Evolutionary conservation across 2,888 invertebrate genomes (phyloP), one percentile per base, ranked within the genome.

Genomic region (Pseudeuparius sepicola): DNA sequence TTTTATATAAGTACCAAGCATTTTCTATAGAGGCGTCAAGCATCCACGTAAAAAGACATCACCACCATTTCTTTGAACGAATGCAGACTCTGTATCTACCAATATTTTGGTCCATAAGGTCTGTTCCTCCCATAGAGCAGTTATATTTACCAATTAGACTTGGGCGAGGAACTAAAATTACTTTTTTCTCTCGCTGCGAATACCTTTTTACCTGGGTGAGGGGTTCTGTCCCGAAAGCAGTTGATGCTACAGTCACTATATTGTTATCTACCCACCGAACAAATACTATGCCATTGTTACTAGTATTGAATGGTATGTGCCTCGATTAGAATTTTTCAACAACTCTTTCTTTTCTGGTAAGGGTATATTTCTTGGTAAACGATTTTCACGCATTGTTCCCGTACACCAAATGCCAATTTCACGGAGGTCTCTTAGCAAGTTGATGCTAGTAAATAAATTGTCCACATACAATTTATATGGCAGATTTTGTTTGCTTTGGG

Each of bases 371-470:
- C 39, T 42, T 6, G 37, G 36, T 14, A 42, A 33, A 4, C 42
- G 37, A 32, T 44, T 42, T 16, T 50, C 41, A 18, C 43, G 26
- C 12, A 50, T 32, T 27, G 48, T 49, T 14, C 48, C 49, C 10
- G 47, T 53, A 25, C 42, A 43, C 31, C 38, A 34, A 34, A 45
- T 48, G 3, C 44, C 43, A 9, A 32, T 26, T 13, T 39, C 32
- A 35, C 39, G 41, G 29, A 51, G 30, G 37, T 42, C 35, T 15
- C 32, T 32, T 26, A 49, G 34, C 14, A 49, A 24, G 28, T 47
- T 44, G 30, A 48, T 28, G 30, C 44, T 42, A 12, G 50, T 52
- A 36, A 55, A 53, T 12, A 52, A 36, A 24, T 50, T 51, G 28
- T 50, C 50, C 36, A 45, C 41, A 39, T 44, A 51, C 34, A 51